These are phyloP conservation scores for Serilophus lunatus DNA, from an alignment of 2,113 vertebrate species.

Conservation along the genomic window DNA sequence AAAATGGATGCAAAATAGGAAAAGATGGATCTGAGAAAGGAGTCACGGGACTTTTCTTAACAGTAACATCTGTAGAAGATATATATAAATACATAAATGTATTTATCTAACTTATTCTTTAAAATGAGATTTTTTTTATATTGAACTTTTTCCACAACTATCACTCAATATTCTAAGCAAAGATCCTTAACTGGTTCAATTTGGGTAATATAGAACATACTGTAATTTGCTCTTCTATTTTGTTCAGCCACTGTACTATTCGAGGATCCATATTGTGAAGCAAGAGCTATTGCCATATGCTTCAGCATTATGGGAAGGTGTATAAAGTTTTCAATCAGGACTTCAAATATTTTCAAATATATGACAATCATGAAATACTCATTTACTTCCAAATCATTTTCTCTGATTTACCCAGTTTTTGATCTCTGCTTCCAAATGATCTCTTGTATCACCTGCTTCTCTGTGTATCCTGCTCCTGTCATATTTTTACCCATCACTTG, in stretches of 20 bases:
- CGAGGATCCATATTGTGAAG: neutral
- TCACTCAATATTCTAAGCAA: neutral
- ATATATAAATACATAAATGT: neutral
- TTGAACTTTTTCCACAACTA: neutral
- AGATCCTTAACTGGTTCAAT: neutral
- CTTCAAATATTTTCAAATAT: slow-evolving; percentile 39
- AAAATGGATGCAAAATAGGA: neutral
- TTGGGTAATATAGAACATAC: neutral
- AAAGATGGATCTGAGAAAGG: neutral
- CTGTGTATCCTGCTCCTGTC: neutral
- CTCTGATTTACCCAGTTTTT: neutral
- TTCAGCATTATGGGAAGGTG: neutral
- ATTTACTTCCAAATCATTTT: neutral
- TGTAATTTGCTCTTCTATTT: neutral
- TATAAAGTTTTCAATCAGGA: neutral
- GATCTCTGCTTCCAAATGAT: neutral
- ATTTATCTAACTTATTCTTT: neutral
- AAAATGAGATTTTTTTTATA: neutral
- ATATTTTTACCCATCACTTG: neutral
- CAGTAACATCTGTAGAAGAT: neutral
- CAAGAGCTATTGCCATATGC: neutral
- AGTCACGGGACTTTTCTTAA: neutral
- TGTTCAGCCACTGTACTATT: neutral
- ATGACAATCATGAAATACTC: neutral
- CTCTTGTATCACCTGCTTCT: neutral